These are phyloP conservation scores for Strigamia transsilvanica DNA, from an alignment of 2,888 invertebrate species.

Conservation along the genomic window DNA sequence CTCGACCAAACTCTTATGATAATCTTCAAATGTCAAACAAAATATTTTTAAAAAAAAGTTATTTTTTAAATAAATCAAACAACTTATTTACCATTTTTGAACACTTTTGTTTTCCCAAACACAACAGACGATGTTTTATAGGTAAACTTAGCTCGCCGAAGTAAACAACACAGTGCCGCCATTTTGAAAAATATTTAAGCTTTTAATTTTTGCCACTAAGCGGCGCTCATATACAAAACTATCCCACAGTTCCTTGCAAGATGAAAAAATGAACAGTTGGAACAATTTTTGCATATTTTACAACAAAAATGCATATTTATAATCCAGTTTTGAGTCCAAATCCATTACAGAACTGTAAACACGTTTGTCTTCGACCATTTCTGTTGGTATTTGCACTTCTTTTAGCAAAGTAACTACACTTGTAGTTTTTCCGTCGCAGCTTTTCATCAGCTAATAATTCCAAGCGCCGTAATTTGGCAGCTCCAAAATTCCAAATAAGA, in stretches of 20 bases:
- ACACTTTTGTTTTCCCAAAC: neutral
- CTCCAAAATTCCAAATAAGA: slow-evolving; percentile 24
- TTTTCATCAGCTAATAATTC: slow-evolving; percentile 40
- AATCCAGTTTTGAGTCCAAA: neutral
- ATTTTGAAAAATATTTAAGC: slow-evolving; percentile 11
- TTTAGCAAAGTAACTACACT: slow-evolving; percentile 48
- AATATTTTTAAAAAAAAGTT: no score
- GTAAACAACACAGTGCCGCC: neutral
- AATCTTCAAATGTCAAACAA: neutral
- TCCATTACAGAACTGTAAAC: slow-evolving; percentile 12
- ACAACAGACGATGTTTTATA: neutral
- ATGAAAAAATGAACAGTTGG: neutral
- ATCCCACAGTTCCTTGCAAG: neutral
- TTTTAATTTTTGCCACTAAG: neutral
- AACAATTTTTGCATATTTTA: no score
- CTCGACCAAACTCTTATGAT: neutral
- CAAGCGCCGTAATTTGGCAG: slow-evolving; percentile 9
- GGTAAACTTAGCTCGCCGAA: neutral
- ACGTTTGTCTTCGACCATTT: slow-evolving; percentile 42
- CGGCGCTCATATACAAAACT: neutral
- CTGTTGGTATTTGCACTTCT: slow-evolving; percentile 23
- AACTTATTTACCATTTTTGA: neutral
- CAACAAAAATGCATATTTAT: neutral
- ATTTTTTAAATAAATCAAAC: no score
- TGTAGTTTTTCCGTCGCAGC: slow-evolving; percentile 37